A percentile compares a stretch with the other conserved stretches of the same genome.
These are phyloP conservation scores for Apamea anceps DNA, from an alignment of 2,888 invertebrate genomes.

Conservation along the genomic window DNA sequence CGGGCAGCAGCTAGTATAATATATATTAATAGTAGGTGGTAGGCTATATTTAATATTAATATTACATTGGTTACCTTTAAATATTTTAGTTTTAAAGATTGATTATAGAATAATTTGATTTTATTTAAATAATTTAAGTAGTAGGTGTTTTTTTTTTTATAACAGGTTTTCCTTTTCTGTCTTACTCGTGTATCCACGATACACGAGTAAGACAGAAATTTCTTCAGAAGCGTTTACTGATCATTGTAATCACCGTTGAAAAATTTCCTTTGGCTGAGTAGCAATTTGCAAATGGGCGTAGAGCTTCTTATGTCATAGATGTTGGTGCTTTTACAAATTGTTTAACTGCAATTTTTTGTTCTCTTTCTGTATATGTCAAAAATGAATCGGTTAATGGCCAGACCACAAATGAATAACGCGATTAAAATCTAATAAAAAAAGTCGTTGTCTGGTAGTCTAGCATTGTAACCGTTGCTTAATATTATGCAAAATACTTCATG, in stretches of 20 bases:
- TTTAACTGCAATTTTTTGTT: background rate
- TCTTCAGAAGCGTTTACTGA: slow-evolving; percentile 17
- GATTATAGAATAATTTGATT: slow-evolving; percentile 88
- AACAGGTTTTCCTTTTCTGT: too few species aligned
- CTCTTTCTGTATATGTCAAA: background rate
- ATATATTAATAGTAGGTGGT: too few species aligned
- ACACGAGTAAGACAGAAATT: slow-evolving; percentile 7
- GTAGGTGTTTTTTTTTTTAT: too few species aligned
- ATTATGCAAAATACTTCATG: slow-evolving; percentile 48
- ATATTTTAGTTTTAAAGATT: slow-evolving; percentile 90
- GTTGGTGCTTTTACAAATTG: slow-evolving; percentile 9
- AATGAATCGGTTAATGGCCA: background rate
- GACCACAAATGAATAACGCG: slow-evolving; percentile 19
- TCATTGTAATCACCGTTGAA: background rate
- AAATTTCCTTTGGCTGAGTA: slow-evolving; percentile 3
- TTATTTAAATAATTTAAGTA: slow-evolving; percentile 92
- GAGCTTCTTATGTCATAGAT: background rate
- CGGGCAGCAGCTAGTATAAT: too few species aligned
- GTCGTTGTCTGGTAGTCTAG: background rate
- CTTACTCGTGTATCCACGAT: too few species aligned
- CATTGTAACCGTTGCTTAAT: slow-evolving; percentile 36
- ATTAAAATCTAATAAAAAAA: slow-evolving; percentile 29
- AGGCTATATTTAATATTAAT: slow-evolving; percentile 91
- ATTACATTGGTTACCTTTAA: slow-evolving; percentile 92
- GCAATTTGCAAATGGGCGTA: background rate